Base-by-base conservation (phyloP, 2,888 invertebrate species). In the Phragmatobia fuliginosa region DNA sequence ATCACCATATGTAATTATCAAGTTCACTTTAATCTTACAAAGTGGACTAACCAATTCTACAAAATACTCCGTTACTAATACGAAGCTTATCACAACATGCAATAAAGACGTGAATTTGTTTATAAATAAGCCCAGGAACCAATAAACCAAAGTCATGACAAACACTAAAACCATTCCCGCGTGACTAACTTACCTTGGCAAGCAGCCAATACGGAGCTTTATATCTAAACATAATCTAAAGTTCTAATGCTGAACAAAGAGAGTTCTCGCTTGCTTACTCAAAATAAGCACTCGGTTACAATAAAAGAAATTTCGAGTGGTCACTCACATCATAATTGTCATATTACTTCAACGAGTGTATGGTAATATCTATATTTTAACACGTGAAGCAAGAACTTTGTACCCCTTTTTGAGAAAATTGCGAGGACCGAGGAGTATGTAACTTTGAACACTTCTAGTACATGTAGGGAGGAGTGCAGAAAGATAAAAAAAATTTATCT, bases 141-240 rank as follows among this genome's bases (percentile, higher is more conserved):
- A 16, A 7, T n/a, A 73, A 69, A 79, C 70, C 66, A 79, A 73
- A 71, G 28, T 59, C 61, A 68, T 74, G 76, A 81, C 74, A 59
- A 78, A 78, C 67, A 62, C 60, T 56, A 45, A 69, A 74, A 69
- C 66, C 59, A 78, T 80, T 69, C 70, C 71, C 32, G 32, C 67
- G 68, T 80, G 79, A 81, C 76, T 80, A 74, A 80, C 62, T 11
- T 21, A n/a, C 16, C 33, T 61, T 81, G 79, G 79, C 67, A 1
- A 11, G 1, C 45, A 52, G 81, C 79, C 79, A 79, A 65, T 58
- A 62, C 71, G 70, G 66, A 66, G 74, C 71, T 72, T 72, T 73
- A 72, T 70, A 70, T 76, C 71, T 72, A 67, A 68, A 66, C 60
- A 68, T 75, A 71, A 64, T 16, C 49, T 32, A 32, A 64, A 52